These are phyloP conservation scores for Xenentodon cancila DNA, from an alignment of 2,797 vertebrate species.

Conservation along the genomic window DNA sequence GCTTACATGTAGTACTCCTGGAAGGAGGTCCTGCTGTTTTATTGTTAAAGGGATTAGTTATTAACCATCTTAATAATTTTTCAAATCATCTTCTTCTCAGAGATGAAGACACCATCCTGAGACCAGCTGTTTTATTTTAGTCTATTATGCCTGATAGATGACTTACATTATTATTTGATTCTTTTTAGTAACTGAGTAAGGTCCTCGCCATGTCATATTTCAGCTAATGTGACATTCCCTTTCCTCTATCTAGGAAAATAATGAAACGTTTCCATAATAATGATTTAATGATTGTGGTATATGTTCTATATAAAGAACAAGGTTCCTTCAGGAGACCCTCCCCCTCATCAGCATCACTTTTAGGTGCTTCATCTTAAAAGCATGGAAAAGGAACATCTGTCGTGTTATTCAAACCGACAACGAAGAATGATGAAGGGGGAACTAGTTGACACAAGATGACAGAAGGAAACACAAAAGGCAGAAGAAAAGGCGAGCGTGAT, in stretches of 20 bases:
- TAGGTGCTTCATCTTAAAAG: conserved; percentile 39
- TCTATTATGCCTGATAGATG: neutral
- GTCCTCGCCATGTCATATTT: neutral
- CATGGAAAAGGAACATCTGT: conserved; percentile 36
- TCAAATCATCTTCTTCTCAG: too few species aligned
- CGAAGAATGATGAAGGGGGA: conserved; percentile 25
- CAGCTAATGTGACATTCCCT: too few species aligned
- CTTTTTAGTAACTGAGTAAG: neutral
- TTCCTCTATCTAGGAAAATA: neutral
- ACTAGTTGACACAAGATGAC: conserved; percentile 32
- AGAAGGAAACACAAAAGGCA: conserved; percentile 39
- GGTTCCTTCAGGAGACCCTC: neutral
- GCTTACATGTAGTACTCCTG: too few species aligned
- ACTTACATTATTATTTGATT: neutral
- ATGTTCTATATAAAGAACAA: conserved; percentile 13
- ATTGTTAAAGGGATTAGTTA: too few species aligned
- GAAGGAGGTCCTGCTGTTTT: too few species aligned
- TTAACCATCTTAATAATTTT: too few species aligned
- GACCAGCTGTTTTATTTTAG: too few species aligned
- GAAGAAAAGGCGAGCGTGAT: conserved; percentile 34
- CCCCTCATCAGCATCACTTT: conserved; percentile 25
- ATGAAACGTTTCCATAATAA: conserved; percentile 6
- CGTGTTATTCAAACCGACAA: conserved; percentile 32
- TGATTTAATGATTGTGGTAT: conserved; percentile 24
- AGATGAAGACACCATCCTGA: too few species aligned